phyloP scores from a whole-genome alignment of 2,113 vertebrate genomes.

The Petroica traversi region DNA sequence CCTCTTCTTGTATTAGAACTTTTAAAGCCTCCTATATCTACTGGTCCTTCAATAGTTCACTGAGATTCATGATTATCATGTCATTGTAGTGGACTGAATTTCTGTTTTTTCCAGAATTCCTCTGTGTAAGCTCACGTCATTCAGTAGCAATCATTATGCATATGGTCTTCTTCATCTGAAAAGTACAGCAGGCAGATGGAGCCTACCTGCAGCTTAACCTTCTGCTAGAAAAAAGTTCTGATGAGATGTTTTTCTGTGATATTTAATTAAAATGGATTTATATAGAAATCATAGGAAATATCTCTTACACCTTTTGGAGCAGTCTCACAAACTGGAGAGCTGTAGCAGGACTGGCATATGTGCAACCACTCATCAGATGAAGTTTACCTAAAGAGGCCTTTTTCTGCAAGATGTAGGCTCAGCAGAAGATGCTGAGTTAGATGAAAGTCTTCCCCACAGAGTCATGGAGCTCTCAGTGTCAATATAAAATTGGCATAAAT shows the following conservation, averaged over 20 bases:
- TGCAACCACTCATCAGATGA: not conserved
- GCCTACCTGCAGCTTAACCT: not conserved
- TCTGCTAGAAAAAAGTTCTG: not conserved
- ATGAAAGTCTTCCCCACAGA: not conserved
- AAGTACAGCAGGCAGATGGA: not conserved
- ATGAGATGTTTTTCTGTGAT: not conserved
- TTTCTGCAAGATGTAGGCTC: not conserved
- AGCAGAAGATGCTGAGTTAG: not conserved
- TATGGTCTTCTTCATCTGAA: not conserved
- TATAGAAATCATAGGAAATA: not conserved
- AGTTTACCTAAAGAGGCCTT: not conserved
- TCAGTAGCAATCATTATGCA: not conserved
- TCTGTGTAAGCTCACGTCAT: not conserved
- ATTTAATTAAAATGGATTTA: not conserved
- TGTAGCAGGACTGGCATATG: not conserved
- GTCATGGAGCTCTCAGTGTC: not conserved
- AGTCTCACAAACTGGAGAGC: rapidly evolving
- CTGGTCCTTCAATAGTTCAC: not conserved
- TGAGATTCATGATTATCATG: not conserved
- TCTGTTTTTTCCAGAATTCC: not conserved
- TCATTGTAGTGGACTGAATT: not conserved
- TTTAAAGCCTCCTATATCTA: not conserved
- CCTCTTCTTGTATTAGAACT: not conserved
- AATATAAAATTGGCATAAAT: not conserved
- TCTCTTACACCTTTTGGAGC: not conserved